These are phyloP conservation scores for Lasioglossum zephyrum DNA, from an alignment of 2,888 invertebrate species.

Conservation along the genomic window DNA sequence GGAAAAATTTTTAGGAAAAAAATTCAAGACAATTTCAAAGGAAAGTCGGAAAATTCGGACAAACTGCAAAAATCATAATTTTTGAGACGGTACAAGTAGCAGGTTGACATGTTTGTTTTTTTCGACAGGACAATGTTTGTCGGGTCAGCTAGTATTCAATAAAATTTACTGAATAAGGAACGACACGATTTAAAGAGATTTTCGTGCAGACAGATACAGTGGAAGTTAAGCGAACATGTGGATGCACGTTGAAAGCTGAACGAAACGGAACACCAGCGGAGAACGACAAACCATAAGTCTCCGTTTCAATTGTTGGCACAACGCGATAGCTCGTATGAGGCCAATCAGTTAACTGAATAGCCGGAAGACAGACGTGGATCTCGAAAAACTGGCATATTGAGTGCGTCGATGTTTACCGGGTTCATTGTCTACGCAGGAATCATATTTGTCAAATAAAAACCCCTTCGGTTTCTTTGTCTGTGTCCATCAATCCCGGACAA, in stretches of 20 bases:
- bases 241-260: neutral
- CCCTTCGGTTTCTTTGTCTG: conserved; percentile 43
- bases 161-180: no score
- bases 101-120: no score
- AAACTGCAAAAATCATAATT: no score
- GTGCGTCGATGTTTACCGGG: conserved; percentile 42
- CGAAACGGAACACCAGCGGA: neutral
- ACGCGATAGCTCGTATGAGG: neutral
- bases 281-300: neutral
- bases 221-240: no score
- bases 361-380: conserved; percentile 25
- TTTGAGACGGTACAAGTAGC: no score
- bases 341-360: conserved; percentile 26
- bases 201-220: neutral
- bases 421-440: conserved; percentile 53
- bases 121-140: no score
- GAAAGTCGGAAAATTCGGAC: no score
- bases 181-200: neutral
- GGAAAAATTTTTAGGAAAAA: no score
- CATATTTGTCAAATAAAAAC: conserved; percentile 53
- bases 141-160: no score
- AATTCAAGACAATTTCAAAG: no score
- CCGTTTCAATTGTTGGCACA: neutral
- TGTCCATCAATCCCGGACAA: neutral
- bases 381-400: conserved; percentile 47